Conservation (phyloP, 1,140 invertebrate species). For the Orius laevigatus region DNA sequence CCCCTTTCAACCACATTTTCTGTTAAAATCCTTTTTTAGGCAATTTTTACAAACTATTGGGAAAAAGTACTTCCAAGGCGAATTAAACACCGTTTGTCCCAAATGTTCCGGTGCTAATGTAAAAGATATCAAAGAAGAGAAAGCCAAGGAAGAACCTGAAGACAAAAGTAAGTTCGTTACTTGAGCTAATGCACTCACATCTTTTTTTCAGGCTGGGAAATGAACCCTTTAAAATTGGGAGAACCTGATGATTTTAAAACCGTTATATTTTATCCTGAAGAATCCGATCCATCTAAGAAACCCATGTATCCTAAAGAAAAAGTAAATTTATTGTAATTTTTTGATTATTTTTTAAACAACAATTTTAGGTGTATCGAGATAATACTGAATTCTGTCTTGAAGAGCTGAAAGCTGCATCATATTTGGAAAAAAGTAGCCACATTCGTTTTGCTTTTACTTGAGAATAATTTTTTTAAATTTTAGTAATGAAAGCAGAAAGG, state of each 20-base stretch:
- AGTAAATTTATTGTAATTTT: neutral
- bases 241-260: neutral
- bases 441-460: neutral
- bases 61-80: no score
- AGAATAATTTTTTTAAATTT: neutral
- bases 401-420: slow-evolving; percentile 8
- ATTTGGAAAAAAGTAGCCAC: slow-evolving; percentile 4
- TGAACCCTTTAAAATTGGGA: neutral
- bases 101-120: no score
- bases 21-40: no score
- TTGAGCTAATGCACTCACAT: no score
- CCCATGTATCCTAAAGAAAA: slow-evolving; percentile 5
- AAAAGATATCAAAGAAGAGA: no score
- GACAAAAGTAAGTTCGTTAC: no score
- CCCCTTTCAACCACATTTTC: no score
- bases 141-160: no score
- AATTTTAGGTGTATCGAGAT: slow-evolving; percentile 9
- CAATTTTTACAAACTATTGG: no score
- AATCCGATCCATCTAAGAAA: neutral
- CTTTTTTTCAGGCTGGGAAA: neutral
- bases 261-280: neutral
- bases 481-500: neutral
- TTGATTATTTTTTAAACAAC: no score
- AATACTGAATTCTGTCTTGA: slow-evolving; percentile 7
- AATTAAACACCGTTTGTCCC: no score